Percentiles rank a stretch among this genome's conserved stretches.
phyloP scores from a whole-genome alignment of 2,797 vertebrate genomes.

The Oreortyx pictus region DNA sequence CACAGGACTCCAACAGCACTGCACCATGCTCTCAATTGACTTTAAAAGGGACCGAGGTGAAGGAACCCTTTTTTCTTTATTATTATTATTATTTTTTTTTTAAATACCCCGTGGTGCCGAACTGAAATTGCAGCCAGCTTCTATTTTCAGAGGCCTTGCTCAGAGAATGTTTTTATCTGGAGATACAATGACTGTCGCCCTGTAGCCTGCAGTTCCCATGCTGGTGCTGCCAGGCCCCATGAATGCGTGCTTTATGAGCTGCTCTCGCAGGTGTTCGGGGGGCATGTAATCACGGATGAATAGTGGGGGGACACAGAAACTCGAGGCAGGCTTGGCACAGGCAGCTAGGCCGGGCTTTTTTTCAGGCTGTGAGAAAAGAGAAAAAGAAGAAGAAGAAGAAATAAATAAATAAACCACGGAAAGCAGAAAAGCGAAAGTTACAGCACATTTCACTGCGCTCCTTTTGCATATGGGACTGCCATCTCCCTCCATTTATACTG shows the following conservation, averaged over 20 bases:
- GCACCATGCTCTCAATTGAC: constrained; percentile 57
- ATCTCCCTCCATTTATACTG: fast-evolving
- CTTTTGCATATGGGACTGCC: not conserved
- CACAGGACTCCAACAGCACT: constrained; percentile 62
- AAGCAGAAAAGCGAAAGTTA: not conserved
- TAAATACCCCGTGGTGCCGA: constrained; percentile 73
- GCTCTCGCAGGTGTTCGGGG: constrained; percentile 83
- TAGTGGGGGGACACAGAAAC: constrained; percentile 73
- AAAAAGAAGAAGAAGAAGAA: too few species aligned
- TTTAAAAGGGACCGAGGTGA: constrained; percentile 76
- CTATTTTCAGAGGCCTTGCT: constrained; percentile 79
- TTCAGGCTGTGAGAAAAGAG: constrained; percentile 69
- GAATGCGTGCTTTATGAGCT: constrained; percentile 85
- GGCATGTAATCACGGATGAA: constrained; percentile 82
- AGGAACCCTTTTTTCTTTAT: constrained; percentile 72
- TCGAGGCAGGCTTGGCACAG: constrained; percentile 75
- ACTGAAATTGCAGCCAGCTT: constrained; percentile 74
- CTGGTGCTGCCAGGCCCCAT: constrained; percentile 82
- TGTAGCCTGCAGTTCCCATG: constrained; percentile 83
- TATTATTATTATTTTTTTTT: not conserved
- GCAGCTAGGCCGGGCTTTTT: constrained; percentile 65
- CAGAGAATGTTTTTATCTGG: constrained; percentile 85
- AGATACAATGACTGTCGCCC: constrained; percentile 82
- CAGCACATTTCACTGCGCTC: constrained; percentile 1
- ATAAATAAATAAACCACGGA: not conserved